Evolutionary conservation across 2,797 vertebrate species (phyloP), one percentile per base, ranked within the genome.

Genomic region (Tangara arthus): DNA sequence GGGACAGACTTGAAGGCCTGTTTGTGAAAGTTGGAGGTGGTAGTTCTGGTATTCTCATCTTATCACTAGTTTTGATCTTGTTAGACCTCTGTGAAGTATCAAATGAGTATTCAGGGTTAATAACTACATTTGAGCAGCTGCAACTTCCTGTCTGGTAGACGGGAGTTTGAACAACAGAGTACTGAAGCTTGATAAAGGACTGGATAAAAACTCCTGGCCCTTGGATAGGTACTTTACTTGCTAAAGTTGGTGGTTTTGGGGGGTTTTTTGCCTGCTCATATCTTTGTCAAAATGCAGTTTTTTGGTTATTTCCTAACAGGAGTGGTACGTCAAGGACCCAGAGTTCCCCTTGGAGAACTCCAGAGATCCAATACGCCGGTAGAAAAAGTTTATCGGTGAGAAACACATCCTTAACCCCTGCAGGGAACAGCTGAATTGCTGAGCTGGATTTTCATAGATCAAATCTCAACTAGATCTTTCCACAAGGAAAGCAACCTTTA

Each of bases 321-420:
- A 95, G 97, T 98, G 79, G 90, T 98, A 52, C 98, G 98, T 87
- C 98, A 98, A 50, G 92, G 97, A 35, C 96, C 97, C 92, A 98
- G 98, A 93, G 97, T 98, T 70, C 99, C 98, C 34, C 94, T 98
- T 32, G 99, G 98, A 96, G 99, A 99, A 44, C 97, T 98, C 9
- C 99, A 99, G 93, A 98, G 98, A 92, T 96, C 98, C 77, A 98
- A 98, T 86, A 97, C 98, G 4, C 97, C 98, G 0, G 96, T 98
- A 10, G 99, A 99, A 96, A 98, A 98, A 96, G 97, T 99, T 90
- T 99, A 99, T 97, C 99, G 99, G 99, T 99, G 98, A 99, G 99
- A 86, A 59, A 80, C 78, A 21, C 47, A 2, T 83, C 28, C 20
- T 55, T 56, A 39, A 85, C 59, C 49, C 13, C 0, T 79, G 1